Evolutionary conservation across 2,888 invertebrate species (phyloP).

Genomic region (Siphonodentalium dalli): DNA sequence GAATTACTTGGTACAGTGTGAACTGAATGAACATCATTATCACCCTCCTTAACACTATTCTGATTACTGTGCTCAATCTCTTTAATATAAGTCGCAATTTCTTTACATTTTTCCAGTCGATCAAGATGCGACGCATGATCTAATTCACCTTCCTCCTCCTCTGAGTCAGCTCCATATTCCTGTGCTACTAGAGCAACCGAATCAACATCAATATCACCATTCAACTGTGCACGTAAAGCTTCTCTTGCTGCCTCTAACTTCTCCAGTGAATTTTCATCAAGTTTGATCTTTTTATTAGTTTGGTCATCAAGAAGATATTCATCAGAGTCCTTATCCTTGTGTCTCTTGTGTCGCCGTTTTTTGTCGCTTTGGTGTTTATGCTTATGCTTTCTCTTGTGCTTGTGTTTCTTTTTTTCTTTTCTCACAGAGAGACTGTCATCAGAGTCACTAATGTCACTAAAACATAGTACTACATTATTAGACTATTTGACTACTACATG

Average conservation of each 20-base stretch:
- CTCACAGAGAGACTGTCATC: slow-evolving; percentile 30
- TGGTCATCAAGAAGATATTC: neutral
- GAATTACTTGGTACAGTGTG: too few relatives aligned
- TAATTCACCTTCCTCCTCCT: slow-evolving; percentile 62
- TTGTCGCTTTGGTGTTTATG: slow-evolving; percentile 66
- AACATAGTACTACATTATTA: too few relatives aligned
- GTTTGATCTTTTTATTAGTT: slow-evolving; percentile 12
- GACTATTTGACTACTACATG: too few relatives aligned
- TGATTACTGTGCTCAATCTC: too few relatives aligned
- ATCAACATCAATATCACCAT: slow-evolving; percentile 33
- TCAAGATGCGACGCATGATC: slow-evolving; percentile 54
- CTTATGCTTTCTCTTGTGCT: slow-evolving; percentile 72
- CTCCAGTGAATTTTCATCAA: slow-evolving; percentile 53
- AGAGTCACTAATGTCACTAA: slow-evolving; percentile 40
- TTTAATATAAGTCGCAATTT: too few relatives aligned
- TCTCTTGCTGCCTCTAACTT: slow-evolving; percentile 63
- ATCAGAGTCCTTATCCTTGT: neutral
- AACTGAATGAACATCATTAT: too few relatives aligned
- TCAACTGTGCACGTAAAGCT: slow-evolving; percentile 59
- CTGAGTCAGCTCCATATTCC: slow-evolving; percentile 50
- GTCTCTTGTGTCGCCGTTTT: slow-evolving; percentile 28
- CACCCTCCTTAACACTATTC: too few relatives aligned
- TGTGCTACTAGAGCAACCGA: slow-evolving; percentile 29
- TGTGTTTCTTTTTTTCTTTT: slow-evolving; percentile 56
- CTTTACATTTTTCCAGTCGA: too few relatives aligned